phyloP scores from a whole-genome alignment of 1,140 invertebrate species.

The Eulimnadia texana region DNA sequence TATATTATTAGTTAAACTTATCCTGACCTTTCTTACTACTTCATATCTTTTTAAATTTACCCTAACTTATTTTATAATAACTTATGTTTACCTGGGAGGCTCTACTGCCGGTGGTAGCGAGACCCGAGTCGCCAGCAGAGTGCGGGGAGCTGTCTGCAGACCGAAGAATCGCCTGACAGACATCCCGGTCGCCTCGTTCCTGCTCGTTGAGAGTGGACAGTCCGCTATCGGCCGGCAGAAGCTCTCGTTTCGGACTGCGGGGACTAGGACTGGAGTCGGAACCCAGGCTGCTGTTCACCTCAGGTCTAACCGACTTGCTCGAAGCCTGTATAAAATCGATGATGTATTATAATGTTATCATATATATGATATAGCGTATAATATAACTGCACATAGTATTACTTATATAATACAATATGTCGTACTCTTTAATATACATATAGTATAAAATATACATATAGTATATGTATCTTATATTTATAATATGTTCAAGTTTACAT shows the following conservation, averaged over 20 bases:
- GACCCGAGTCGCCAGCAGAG: slow-evolving; percentile 24
- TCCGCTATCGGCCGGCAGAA: too few species aligned
- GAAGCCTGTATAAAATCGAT: background rate
- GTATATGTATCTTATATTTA: too few species aligned
- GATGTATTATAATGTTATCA: background rate
- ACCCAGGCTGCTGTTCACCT: slow-evolving; percentile 9
- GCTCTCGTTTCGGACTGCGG: too few species aligned
- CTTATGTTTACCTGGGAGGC: slow-evolving; percentile 23
- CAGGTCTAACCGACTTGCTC: background rate
- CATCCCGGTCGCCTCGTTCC: slow-evolving; percentile 14
- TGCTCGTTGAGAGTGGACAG: too few species aligned
- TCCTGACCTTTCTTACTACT: too few species aligned
- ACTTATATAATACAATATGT: too few species aligned
- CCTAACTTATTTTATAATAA: too few species aligned
- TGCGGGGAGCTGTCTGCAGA: slow-evolving; percentile 23
- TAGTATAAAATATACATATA: too few species aligned
- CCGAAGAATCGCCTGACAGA: slow-evolving; percentile 4
- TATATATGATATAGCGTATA: background rate
- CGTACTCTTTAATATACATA: too few species aligned
- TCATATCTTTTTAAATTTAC: too few species aligned
- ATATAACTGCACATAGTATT: background rate
- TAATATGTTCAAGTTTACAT: too few species aligned
- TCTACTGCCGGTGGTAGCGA: slow-evolving; percentile 23
- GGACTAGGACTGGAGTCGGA: slow-evolving; percentile 23
- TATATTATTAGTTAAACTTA: too few species aligned